phyloP scores from a whole-genome alignment of 2,797 vertebrate genomes.

The Bradypus variegatus region DNA sequence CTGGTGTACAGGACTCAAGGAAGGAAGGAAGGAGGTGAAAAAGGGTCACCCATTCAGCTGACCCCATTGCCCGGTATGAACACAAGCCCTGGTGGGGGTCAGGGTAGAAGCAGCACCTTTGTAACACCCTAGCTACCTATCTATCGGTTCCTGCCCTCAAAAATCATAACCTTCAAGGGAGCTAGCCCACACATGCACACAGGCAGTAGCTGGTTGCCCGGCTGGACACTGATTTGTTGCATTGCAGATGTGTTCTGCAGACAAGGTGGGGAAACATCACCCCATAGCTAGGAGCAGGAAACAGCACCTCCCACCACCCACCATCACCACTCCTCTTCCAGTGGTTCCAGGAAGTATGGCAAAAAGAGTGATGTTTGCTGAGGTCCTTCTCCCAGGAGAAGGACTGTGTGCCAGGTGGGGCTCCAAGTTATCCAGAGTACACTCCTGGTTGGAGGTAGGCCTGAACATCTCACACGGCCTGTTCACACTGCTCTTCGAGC shows the following conservation, averaged over 20 bases:
- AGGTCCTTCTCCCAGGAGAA: constrained; percentile 42
- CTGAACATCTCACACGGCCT: constrained; percentile 77
- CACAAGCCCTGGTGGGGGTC: not conserved
- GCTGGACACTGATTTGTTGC: not conserved
- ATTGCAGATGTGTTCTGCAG: not conserved
- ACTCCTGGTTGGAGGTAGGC: constrained; percentile 44
- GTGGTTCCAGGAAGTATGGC: constrained; percentile 10
- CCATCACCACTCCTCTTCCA: constrained; percentile 29
- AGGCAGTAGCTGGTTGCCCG: not conserved
- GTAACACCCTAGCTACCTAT: not conserved
- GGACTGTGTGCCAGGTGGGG: constrained; percentile 63
- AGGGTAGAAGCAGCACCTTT: constrained; percentile 52
- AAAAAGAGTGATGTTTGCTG: constrained; percentile 13
- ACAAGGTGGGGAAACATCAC: not conserved
- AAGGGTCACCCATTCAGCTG: not conserved
- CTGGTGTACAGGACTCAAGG: not conserved
- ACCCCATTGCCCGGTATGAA: not conserved
- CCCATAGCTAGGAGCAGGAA: not conserved
- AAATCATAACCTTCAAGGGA: constrained; percentile 6
- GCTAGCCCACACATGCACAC: not conserved
- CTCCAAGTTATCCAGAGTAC: not conserved
- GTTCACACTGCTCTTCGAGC: constrained; percentile 81
- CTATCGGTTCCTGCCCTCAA: constrained; percentile 12
- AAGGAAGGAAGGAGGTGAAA: not conserved
- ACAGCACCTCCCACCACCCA: not conserved